Evolutionary conservation across 2,888 invertebrate genomes (phyloP).

Genomic region (Oscheius sp.): DNA sequence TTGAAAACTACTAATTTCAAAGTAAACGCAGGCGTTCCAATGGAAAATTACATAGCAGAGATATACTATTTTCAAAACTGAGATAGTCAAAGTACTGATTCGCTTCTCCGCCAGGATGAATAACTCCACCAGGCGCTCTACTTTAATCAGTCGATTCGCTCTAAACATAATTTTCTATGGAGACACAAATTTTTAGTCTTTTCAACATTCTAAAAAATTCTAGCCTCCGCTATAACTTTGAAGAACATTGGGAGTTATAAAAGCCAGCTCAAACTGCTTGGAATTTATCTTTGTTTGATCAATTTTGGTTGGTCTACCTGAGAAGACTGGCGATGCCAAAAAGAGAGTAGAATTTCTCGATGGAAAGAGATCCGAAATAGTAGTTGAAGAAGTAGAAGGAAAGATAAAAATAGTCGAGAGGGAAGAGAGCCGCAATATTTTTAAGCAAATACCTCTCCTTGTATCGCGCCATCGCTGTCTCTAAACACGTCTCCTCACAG

Average conservation of each 20-base stretch:
- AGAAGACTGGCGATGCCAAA: neutral
- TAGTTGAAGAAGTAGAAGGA: neutral
- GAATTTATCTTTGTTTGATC: too few species aligned
- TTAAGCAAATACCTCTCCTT: neutral
- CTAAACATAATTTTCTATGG: conserved; percentile 34
- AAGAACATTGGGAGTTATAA: too few species aligned
- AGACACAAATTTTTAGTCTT: too few species aligned
- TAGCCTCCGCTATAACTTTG: too few species aligned
- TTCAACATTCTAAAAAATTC: too few species aligned
- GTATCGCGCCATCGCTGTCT: neutral
- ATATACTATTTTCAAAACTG: neutral
- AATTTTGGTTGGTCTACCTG: too few species aligned
- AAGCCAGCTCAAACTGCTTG: too few species aligned
- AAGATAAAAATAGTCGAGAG: too few species aligned
- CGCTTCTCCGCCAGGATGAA: conserved; percentile 39
- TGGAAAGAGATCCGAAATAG: neutral
- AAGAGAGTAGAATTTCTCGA: neutral
- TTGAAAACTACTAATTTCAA: conserved; percentile 37
- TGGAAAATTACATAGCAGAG: conserved; percentile 53
- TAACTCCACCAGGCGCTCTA: conserved; percentile 44
- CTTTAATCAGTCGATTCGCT: conserved; percentile 44
- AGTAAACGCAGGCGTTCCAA: conserved; percentile 60
- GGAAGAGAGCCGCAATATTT: too few species aligned
- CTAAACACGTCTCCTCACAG: neutral
- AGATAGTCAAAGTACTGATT: conserved; percentile 31